These are phyloP conservation scores for Malurus cyaneus DNA, from an alignment of 2,113 vertebrate species.

Conservation along the genomic window DNA sequence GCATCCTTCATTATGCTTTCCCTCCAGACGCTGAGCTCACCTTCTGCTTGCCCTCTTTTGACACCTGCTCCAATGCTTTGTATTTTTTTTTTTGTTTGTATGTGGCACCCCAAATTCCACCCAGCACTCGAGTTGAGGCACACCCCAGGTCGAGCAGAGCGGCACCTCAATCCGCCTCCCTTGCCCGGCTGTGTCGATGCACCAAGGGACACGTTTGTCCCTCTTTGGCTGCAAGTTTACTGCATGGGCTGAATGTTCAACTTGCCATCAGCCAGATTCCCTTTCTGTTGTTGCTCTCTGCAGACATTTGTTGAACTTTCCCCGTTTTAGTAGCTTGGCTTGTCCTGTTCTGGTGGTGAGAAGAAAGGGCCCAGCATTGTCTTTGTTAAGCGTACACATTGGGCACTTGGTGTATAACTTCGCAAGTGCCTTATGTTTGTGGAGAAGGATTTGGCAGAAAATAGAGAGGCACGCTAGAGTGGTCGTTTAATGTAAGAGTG, in stretches of 20 bases:
- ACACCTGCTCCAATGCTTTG: rapidly evolving
- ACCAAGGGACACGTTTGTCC: rapidly evolving
- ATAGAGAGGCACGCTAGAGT: too few species aligned
- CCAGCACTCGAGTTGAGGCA: rapidly evolving
- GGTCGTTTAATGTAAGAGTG: too few species aligned
- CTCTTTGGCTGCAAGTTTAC: neutral
- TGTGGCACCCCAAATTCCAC: neutral
- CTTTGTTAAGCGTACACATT: too few species aligned
- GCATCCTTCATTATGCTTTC: rapidly evolving
- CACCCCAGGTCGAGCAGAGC: rapidly evolving
- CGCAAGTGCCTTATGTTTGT: too few species aligned
- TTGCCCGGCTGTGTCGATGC: rapidly evolving
- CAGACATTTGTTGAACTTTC: neutral
- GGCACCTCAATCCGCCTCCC: neutral
- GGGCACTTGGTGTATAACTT: too few species aligned
- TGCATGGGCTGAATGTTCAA: neutral
- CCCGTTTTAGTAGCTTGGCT: too few species aligned
- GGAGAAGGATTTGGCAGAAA: too few species aligned
- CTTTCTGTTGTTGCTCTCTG: rapidly evolving
- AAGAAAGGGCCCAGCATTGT: too few species aligned
- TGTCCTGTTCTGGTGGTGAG: neutral
- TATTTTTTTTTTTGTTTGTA: neutral
- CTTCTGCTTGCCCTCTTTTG: neutral
- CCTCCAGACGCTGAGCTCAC: neutral
- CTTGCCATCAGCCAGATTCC: rapidly evolving